A percentile compares a stretch with the other conserved stretches of the same genome.
phyloP scores from a whole-genome alignment of 1,140 invertebrate genomes.

The Lepidurus arcticus region DNA sequence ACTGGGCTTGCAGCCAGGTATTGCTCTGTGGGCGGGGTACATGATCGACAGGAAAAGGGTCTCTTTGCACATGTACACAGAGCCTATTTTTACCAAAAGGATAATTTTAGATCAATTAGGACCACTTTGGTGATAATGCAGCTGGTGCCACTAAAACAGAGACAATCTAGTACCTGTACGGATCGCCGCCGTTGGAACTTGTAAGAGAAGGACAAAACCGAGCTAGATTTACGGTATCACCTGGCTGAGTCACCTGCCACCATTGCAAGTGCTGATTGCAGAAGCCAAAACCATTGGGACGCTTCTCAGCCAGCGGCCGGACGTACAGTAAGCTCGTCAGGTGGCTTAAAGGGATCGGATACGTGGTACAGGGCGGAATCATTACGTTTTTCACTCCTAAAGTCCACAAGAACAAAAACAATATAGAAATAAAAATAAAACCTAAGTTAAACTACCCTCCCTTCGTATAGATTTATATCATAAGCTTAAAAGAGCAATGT shows the following conservation, averaged over 20 bases:
- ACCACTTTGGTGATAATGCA: no score
- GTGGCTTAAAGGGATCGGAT: conserved; percentile 60
- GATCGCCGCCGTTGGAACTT: conserved; percentile 43
- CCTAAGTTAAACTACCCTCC: not conserved
- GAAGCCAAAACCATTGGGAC: conserved; percentile 50
- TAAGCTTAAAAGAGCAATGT: no score
- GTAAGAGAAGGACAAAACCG: conserved; percentile 46
- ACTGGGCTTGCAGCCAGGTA: not conserved
- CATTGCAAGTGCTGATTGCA: conserved; percentile 59
- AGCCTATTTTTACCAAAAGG: conserved; percentile 51
- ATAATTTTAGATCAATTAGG: no score
- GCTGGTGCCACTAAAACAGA: no score
- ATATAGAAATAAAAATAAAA: not conserved
- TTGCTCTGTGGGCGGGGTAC: conserved; percentile 37
- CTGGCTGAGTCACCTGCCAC: conserved; percentile 55
- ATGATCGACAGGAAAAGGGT: conserved; percentile 69
- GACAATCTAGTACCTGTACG: conserved; percentile 42
- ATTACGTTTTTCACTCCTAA: conserved; percentile 41
- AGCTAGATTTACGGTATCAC: conserved; percentile 51
- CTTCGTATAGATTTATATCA: no score
- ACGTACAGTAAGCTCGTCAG: conserved; percentile 50
- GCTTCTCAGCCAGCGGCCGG: conserved; percentile 48
- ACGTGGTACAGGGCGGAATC: conserved; percentile 40
- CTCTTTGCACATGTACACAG: conserved; percentile 67
- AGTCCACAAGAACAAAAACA: conserved; percentile 32